Evolutionary conservation across 2,888 invertebrate genomes (phyloP), one percentile per base, ranked within the genome.

Genomic region (Anarsia innoxiella): DNA sequence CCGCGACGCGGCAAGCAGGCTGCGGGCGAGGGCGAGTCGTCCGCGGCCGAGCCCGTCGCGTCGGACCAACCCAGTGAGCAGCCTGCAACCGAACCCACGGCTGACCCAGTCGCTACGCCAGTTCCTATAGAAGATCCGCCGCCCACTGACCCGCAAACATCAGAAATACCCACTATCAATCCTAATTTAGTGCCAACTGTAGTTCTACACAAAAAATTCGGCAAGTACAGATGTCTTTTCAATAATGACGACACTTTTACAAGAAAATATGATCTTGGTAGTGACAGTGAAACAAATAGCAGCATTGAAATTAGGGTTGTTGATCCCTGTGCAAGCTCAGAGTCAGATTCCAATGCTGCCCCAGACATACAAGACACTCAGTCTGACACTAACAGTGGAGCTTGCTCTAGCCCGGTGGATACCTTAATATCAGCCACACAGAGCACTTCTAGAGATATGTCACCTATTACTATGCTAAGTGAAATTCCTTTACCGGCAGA

Each of bases 161-260:
- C 66, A 32, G 56, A 52, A 36, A 26, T 44, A 23, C 40, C 53
- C 11, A 41, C 48, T 23, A 46, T 48, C 12, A 74, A 72, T 45
- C 53, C 66, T 34, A 56, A 53, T 40, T 62, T 56, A 50, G 57
- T 68, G 31, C 75, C 74, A 44, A 47, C 68, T 31, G 69, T 82
- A 49, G 76, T 73, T 37, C 53, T 76, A 38, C 87, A 87, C 56
- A 88, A 88, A 51, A 87, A 87, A 53, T 87, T 88, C 54, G 87
- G 88, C 27, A 87, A 87, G 64, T 87, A 86, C 53, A 68, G 87
- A 23, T 86, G 84, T 53, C 59, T 87, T 11, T 72, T 84, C 43
- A 77, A 75, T 45, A 80, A 60, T 63, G 82, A 78, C 50, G 75
- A 77, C 12, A 52, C 56, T 23, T 66, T 67, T 25, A 48, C 53